Conservation (phyloP, 2,797 vertebrate species). For the Denticeps clupeoides region DNA sequence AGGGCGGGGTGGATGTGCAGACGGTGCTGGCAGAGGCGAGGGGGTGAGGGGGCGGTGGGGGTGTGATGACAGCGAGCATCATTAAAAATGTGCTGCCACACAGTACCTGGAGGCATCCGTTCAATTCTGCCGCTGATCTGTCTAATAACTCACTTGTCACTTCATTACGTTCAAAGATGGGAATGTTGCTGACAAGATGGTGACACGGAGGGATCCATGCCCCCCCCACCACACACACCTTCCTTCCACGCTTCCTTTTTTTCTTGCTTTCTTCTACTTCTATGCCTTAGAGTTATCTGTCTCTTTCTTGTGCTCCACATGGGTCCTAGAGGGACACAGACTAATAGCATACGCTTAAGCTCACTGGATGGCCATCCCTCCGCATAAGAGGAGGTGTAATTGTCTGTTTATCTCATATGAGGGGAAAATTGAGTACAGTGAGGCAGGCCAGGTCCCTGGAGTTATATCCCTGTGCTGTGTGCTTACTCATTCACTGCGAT, state of each 20-base stretch:
- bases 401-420: slow-evolving; percentile 91
- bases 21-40: slow-evolving; percentile 39
- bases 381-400: slow-evolving; percentile 87
- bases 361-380: slow-evolving; percentile 80
- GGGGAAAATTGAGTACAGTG: slow-evolving; percentile 33
- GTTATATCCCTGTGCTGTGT: slow-evolving; percentile 29
- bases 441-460: slow-evolving; percentile 51
- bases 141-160: slow-evolving; percentile 95
- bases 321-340: slow-evolving; percentile 81
- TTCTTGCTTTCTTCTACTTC: neutral
- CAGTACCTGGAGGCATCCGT: slow-evolving; percentile 71
- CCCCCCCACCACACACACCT: slow-evolving; percentile 7
- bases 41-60: neutral
- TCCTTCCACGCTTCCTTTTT: neutral
- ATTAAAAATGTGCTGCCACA: slow-evolving; percentile 61
- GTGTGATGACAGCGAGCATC: slow-evolving; percentile 61
- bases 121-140: slow-evolving; percentile 78
- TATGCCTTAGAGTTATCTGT: neutral
- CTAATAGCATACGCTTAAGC: slow-evolving; percentile 91
- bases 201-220: slow-evolving; percentile 55
- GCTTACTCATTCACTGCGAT: slow-evolving; percentile 12
- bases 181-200: slow-evolving; percentile 79
- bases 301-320: slow-evolving; percentile 35
- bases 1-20: slow-evolving; percentile 37
- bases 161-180: slow-evolving; percentile 79